Conservation (phyloP, 2,797 vertebrate genomes). For the Phrynocephalus forsythii region DNA sequence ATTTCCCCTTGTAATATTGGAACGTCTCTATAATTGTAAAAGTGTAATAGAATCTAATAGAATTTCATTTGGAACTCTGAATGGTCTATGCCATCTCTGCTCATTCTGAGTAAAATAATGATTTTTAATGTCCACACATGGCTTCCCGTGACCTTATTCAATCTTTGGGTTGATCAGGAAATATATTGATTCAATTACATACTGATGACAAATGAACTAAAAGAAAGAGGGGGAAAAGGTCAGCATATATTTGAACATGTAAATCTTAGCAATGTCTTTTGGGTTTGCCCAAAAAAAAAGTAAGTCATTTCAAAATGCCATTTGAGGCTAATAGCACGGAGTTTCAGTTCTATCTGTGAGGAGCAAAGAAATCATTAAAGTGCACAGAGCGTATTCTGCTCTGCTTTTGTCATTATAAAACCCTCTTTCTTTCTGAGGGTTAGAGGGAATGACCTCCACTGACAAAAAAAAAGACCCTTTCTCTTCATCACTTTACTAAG, state of each 20-base stretch:
- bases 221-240: slow-evolving; percentile 94
- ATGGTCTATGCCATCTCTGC: slow-evolving; percentile 94
- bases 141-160: slow-evolving; percentile 99
- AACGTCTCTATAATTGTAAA: slow-evolving; percentile 99
- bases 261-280: slow-evolving; percentile 99
- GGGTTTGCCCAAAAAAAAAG: slow-evolving; percentile 86
- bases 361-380: slow-evolving; percentile 84
- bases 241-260: slow-evolving; percentile 99
- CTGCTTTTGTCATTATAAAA: slow-evolving; percentile 77
- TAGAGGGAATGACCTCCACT: slow-evolving; percentile 64
- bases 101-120: slow-evolving; percentile 99
- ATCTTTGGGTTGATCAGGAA: slow-evolving; percentile 99
- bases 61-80: slow-evolving; percentile 99
- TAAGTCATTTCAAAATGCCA: slow-evolving; percentile 98
- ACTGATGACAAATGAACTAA: slow-evolving; percentile 97
- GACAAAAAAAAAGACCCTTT: slow-evolving; percentile 36
- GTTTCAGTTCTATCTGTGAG: slow-evolving; percentile 80
- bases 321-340: slow-evolving; percentile 89
- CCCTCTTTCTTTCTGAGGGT: slow-evolving; percentile 69
- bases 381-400: slow-evolving; percentile 74
- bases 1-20: slow-evolving; percentile 99
- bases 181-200: slow-evolving; percentile 99
- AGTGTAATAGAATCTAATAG: slow-evolving; percentile 99
- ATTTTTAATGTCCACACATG: slow-evolving; percentile 99
- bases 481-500: slow-evolving; percentile 12